Base-by-base conservation (phyloP, 1,140 invertebrate genomes). In the Subanguina moxae region DNA sequence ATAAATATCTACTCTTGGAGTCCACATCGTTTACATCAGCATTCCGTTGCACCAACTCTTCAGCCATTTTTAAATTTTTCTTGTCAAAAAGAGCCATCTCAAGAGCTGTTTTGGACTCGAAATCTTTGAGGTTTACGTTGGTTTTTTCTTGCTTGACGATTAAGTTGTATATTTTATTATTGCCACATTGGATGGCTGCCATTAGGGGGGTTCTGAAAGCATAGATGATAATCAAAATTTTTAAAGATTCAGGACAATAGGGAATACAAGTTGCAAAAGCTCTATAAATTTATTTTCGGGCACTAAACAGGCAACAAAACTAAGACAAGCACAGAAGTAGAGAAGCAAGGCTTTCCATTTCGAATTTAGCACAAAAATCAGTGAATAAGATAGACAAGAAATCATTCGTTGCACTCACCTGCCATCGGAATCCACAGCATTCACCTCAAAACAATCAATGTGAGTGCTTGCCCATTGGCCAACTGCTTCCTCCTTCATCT, bases 361-460 rank as follows among this genome's bases (percentile, higher is more conserved):
- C n/a, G n/a, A n/a, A n/a, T n/a, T n/a, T n/a, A n/a, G n/a, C n/a
- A n/a, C n/a, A n/a, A n/a, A n/a, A n/a, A n/a, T n/a, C n/a, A n/a
- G n/a, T n/a, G n/a, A n/a, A n/a, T n/a, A 68, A 59, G 30, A 7
- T 67, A 48, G 23, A 75, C 52, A 59, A 70, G 58, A 58, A 76
- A 42, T 17, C 30, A 42, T 9, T 56, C 62, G 21, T 30, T 25
- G 1, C 15, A n/a, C n/a, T n/a, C 57, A 70, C 71, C 73, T 38
- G 61, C 75, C 58, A 11, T 80, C 11, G 25, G 52, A 32, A 65
- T 77, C 72, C 42, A 75, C 23, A 38, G 76, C 65, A 67, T 75
- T 75, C 32, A 75, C 38, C 52, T 75, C 76, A 64, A 76, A 72
- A 23, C 25, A 42, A 1, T 67, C 32, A 46, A 76, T 42, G 64